phyloP scores from a whole-genome alignment of 2,888 invertebrate species.

The Ophion slaviceki region DNA sequence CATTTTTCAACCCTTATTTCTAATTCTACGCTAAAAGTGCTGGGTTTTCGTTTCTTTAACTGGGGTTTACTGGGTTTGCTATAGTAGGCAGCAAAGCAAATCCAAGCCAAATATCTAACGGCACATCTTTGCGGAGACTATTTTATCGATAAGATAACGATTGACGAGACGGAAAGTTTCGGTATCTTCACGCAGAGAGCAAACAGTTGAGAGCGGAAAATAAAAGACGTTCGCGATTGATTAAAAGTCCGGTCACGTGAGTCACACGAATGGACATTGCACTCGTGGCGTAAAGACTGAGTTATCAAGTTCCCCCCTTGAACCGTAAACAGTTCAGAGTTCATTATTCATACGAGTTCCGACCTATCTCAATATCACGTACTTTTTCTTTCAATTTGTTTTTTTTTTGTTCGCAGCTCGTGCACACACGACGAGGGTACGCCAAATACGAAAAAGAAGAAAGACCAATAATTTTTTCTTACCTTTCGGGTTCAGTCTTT shows the following conservation, averaged over 20 bases:
- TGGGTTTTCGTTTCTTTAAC: too few species aligned
- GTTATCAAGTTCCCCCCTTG: not conserved
- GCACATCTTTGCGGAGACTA: not conserved
- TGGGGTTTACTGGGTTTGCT: too few species aligned
- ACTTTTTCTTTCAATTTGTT: constrained; percentile 9
- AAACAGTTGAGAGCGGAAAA: not conserved
- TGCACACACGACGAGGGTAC: not conserved
- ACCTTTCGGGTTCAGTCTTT: constrained; percentile 96
- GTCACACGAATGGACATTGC: constrained; percentile 7
- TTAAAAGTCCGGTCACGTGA: not conserved
- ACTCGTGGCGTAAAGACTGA: not conserved
- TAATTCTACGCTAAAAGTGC: too few species aligned
- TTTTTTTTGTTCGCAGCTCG: too few species aligned
- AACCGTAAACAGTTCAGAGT: constrained; percentile 1
- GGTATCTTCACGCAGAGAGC: not conserved
- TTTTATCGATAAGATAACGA: not conserved
- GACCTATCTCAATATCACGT: constrained; percentile 16
- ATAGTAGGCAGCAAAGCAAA: too few species aligned
- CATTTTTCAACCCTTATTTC: too few species aligned
- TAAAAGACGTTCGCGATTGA: not conserved
- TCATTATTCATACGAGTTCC: constrained; percentile 12
- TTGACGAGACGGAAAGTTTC: constrained; percentile 7
- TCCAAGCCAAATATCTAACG: not conserved
- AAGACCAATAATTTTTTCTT: constrained; percentile 83
- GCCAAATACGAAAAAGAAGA: not conserved